Percentiles rank a stretch among this genome's conserved stretches.
These are phyloP conservation scores for Rhodophaea formosa DNA, from an alignment of 2,888 invertebrate genomes.

Conservation along the genomic window DNA sequence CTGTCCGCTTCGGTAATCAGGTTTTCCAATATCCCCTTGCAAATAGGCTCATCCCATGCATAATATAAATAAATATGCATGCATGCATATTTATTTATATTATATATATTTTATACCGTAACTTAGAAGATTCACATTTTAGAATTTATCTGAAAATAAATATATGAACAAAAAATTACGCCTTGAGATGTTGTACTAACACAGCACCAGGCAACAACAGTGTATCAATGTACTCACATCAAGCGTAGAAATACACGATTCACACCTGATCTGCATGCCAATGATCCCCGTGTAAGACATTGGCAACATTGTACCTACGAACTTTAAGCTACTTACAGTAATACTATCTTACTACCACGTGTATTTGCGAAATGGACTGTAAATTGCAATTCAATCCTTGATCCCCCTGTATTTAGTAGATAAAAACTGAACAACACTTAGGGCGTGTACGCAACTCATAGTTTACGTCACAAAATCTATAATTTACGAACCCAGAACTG, in stretches of 20 bases:
- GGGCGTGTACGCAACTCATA: too few relatives aligned
- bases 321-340: background rate
- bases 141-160: background rate
- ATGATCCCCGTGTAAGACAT: background rate
- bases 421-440: background rate
- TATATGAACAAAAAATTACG: background rate
- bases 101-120: too few relatives aligned
- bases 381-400: background rate
- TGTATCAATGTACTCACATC: background rate
- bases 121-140: too few relatives aligned
- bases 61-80: too few relatives aligned
- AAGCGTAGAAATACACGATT: background rate
- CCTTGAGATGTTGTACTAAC: background rate
- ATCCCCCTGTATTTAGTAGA: background rate
- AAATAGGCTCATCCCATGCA: too few relatives aligned
- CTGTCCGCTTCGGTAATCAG: too few relatives aligned
- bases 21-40: too few relatives aligned
- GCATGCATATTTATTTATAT: too few relatives aligned
- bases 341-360: background rate
- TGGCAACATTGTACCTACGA: background rate
- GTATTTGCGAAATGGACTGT: background rate
- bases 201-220: background rate
- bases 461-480: too few relatives aligned
- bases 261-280: constrained; percentile 1
- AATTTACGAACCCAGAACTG: too few relatives aligned